Evolutionary conservation across 1,140 invertebrate genomes (phyloP), one percentile per base, ranked within the genome.

Genomic region (Orchesella cincta): DNA sequence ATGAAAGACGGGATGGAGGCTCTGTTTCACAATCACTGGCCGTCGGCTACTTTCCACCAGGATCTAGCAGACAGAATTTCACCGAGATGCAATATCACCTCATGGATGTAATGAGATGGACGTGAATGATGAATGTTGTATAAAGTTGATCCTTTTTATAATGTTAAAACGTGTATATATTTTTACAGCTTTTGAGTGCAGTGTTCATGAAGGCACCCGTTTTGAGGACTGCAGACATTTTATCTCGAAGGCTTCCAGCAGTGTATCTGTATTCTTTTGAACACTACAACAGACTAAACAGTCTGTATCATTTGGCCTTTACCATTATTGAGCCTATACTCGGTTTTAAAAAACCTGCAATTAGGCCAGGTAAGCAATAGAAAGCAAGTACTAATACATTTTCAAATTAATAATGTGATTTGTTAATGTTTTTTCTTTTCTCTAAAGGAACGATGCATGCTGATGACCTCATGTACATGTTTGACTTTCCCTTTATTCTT

Each of bases 401-500:
- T n/a, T n/a, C n/a, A n/a, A n/a, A n/a, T n/a, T n/a, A n/a, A n/a
- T n/a, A n/a, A n/a, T n/a, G n/a, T n/a, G n/a, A n/a, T n/a, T n/a
- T n/a, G n/a, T n/a, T n/a, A n/a, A n/a, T n/a, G n/a, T n/a, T n/a
- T n/a, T n/a, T n/a, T n/a, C n/a, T n/a, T n/a, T n/a, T n/a, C n/a
- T n/a, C n/a, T n/a, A n/a, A n/a, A n/a, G n/a, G n/a, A n/a, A n/a
- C n/a, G n/a, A n/a, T n/a, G n/a, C 90, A 91, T 81, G 87, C 88
- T 73, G 90, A 91, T 79, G 90, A 91, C 82, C 83, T 90, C 12
- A 86, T 90, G 78, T 91, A 91, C 83, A 78, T 91, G 16, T 57
- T 57, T 23, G 12, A 23, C 14, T 23, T 57, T 26, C 54, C 54
- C 14, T 14, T 57, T 23, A 3, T 57, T 26, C 54, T 57, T 57